Evolutionary conservation across 2,888 invertebrate genomes (phyloP).

Genomic region (Dioctria rufipes): DNA sequence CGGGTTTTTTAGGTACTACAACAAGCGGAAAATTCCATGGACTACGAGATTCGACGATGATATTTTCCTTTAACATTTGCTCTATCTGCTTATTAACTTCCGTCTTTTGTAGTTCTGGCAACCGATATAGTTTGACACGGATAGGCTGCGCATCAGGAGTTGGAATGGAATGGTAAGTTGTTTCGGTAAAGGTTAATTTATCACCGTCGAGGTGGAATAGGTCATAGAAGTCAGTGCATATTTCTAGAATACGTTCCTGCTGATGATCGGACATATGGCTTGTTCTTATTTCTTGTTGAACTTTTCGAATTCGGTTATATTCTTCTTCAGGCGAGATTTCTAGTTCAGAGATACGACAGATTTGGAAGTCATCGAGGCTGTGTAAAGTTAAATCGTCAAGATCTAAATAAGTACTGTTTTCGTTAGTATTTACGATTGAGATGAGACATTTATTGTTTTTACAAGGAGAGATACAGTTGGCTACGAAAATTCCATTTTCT

Average conservation of each 20-base stretch:
- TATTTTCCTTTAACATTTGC: not conserved
- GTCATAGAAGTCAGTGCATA: not conserved
- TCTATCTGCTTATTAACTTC: not conserved
- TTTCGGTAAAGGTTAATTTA: not conserved
- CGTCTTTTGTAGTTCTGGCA: not conserved
- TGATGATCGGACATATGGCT: too few relatives aligned
- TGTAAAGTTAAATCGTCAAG: not conserved
- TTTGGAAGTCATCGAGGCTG: not conserved
- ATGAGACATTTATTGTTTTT: not conserved
- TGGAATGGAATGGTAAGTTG: not conserved
- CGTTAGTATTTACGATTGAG: not conserved
- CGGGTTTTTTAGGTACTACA: not conserved
- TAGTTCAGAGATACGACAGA: not conserved
- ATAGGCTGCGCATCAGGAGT: not conserved
- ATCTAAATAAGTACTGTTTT: not conserved
- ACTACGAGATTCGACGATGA: not conserved
- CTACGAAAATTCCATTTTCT: not conserved
- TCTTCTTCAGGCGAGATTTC: too few relatives aligned
- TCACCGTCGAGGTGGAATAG: not conserved
- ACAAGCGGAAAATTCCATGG: not conserved
- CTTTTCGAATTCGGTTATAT: too few relatives aligned
- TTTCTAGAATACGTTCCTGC: not conserved
- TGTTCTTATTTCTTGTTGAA: too few relatives aligned
- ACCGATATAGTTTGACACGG: not conserved
- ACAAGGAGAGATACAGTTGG: not conserved